Evolutionary conservation across 2,888 invertebrate genomes (phyloP), one percentile per base, ranked within the genome.

Genomic region (Salticus scenicus): DNA sequence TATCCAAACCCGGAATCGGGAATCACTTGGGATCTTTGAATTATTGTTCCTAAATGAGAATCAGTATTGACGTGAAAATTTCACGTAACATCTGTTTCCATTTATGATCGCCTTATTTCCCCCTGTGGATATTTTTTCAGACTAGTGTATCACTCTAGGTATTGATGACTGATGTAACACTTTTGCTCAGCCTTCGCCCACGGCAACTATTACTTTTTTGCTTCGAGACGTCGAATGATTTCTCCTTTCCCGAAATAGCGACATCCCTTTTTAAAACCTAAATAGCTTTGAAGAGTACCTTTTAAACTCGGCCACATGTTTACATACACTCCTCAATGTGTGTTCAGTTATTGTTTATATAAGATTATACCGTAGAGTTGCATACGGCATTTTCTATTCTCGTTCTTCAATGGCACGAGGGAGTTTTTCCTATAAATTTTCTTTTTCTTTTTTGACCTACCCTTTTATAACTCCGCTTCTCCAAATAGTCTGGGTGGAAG

Each of bases 331-430:
- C 47, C 37, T 64, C 51, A 64, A 66, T 66, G 64, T 66, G 71
- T 33, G 31, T 66, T 69, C 41, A 20, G 41, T 57, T 70, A 69
- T 70, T 81, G 81, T 81, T 81, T 81, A 70, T 75, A 81, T 41
- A 70, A 70, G 74, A 42, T 70, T 31, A 47, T 74, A 31, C 28
- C 27, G 37, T 75, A 63, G 66, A 67, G 73, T 51, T 63, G 73
- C 81, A 17, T 70, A 12, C 8, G 24, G 57, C 57, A 17, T 47
- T 81, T 74, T 63, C 81, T 81, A 81, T 81, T 81, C 81, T 81
- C 31, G 41, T 24, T 57, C 24, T 12, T 24, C 24, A 69, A 33
- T 20, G 51, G 20, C n/a, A 24, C 69, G 37, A 14, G 33, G 14
- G 28, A 51, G 47, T 70, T 78, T 63, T 69, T 70, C 70, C 33